These are phyloP conservation scores for Mus pahari DNA, from an alignment of 2,113 vertebrate species.

Conservation along the genomic window DNA sequence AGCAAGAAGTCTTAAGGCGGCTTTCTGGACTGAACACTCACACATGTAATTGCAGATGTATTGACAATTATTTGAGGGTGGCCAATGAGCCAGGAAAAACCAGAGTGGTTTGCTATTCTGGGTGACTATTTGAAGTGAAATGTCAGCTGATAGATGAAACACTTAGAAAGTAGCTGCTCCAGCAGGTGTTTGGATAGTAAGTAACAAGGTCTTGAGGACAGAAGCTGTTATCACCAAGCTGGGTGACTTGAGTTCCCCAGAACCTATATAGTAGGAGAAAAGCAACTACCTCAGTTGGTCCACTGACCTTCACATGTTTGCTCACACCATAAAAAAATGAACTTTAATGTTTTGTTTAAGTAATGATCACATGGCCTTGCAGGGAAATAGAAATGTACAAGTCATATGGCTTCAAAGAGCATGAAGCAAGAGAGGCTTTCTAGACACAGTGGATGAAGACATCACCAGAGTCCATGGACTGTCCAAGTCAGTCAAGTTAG, in stretches of 20 bases:
- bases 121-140: neutral
- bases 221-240: too few relatives aligned
- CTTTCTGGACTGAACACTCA: neutral
- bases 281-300: neutral
- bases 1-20: neutral
- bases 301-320: neutral
- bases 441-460: neutral
- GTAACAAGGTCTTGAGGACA: rapidly evolving
- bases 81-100: neutral
- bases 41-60: neutral
- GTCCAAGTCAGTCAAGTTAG: neutral
- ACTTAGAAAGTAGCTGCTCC: neutral
- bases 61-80: neutral
- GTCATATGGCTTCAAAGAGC: neutral
- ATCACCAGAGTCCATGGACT: neutral
- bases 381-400: neutral
- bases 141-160: neutral
- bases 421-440: neutral
- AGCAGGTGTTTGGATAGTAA: neutral
- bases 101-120: rapidly evolving
- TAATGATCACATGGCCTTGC: neutral
- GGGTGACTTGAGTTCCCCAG: neutral
- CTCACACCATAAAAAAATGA: neutral
- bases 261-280: neutral
- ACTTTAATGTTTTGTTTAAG: neutral